Percentiles rank a stretch among this genome's conserved stretches.
Evolutionary conservation across 1,140 invertebrate species (phyloP).

Genomic region (Macrostomum lignano): DNA sequence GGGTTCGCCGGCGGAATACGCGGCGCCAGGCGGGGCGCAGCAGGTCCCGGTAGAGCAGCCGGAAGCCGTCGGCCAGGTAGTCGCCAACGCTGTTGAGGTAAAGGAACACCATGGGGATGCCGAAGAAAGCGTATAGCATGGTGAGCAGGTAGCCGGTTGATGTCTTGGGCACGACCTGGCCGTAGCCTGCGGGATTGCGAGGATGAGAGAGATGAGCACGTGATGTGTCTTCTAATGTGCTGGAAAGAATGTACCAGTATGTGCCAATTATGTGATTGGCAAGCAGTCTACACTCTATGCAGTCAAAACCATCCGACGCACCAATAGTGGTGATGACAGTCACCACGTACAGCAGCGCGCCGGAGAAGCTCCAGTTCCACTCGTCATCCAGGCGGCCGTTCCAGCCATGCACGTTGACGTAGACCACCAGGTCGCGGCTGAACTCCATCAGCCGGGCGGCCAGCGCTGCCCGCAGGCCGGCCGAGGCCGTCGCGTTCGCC

Average conservation of each 20-base stretch:
- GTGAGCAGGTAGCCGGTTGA: slow-evolving; percentile 48
- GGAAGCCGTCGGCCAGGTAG: slow-evolving; percentile 67
- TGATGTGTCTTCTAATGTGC: no score
- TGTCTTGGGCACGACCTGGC: slow-evolving; percentile 68
- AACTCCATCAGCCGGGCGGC: no score
- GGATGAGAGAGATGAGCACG: no score
- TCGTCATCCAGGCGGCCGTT: slow-evolving; percentile 33
- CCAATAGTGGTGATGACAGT: slow-evolving; percentile 57
- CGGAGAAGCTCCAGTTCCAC: slow-evolving; percentile 45
- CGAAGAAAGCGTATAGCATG: slow-evolving; percentile 55
- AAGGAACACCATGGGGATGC: slow-evolving; percentile 54
- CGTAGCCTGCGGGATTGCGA: slow-evolving; percentile 52
- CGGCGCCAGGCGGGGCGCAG: slow-evolving; percentile 36
- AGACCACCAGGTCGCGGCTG: no score
- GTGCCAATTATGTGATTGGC: no score
- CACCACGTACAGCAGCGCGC: slow-evolving; percentile 46
- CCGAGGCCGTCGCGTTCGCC: no score
- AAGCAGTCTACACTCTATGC: no score
- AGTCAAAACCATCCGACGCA: slow-evolving; percentile 26
- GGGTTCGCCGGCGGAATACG: no score
- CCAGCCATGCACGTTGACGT: no score
- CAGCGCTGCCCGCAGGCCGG: no score
- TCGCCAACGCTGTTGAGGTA: slow-evolving; percentile 55
- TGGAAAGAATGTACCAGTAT: no score
- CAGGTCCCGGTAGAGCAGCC: slow-evolving; percentile 54